A percentile compares a stretch with the other conserved stretches of the same genome.
Evolutionary conservation across 2,888 invertebrate genomes (phyloP).

Genomic region (Ametastegia equiseti): DNA sequence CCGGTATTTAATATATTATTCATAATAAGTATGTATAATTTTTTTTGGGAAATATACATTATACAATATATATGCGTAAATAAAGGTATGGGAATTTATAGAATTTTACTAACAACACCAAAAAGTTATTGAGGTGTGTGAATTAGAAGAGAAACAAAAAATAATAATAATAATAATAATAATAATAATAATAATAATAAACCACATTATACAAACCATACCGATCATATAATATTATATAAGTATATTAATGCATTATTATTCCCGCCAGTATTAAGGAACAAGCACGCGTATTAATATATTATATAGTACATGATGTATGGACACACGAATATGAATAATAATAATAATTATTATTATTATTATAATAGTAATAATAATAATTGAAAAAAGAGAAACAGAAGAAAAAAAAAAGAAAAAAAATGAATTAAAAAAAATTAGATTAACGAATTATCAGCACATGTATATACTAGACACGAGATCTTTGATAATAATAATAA

Average conservation of each 20-base stretch:
- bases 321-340: background rate
- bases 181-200: background rate
- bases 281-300: background rate
- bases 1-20: background rate
- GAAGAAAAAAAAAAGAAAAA: too few species aligned
- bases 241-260: too few species aligned
- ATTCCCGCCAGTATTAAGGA: conserved; percentile 38
- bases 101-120: conserved; percentile 38
- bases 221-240: too few species aligned
- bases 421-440: too few species aligned
- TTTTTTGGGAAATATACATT: too few species aligned
- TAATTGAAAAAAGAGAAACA: too few species aligned
- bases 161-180: background rate
- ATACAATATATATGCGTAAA: background rate
- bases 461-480: conserved; percentile 32
- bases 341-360: too few species aligned
- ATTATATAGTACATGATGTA: background rate
- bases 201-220: too few species aligned
- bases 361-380: too few species aligned
- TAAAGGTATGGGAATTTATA: background rate
- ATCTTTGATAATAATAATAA: conserved; percentile 7
- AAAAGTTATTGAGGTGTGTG: conserved; percentile 17
- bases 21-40: too few species aligned
- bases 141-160: background rate
- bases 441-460: conserved; percentile 36